Conservation (phyloP, 2,888 invertebrate genomes). For the Malthinus flaveolus region DNA sequence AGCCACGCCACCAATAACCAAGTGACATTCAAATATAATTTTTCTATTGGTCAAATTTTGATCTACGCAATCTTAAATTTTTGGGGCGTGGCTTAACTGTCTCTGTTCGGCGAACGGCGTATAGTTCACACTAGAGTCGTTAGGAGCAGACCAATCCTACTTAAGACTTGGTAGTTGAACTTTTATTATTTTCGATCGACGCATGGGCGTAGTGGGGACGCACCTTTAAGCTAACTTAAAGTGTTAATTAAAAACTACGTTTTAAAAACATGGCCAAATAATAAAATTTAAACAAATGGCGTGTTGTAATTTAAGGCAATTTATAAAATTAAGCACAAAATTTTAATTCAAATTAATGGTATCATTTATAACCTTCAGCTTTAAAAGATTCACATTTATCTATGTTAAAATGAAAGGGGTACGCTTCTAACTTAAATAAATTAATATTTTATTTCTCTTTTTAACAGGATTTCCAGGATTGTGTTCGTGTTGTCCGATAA, state of each 20-base stretch:
- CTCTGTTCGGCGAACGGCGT: too few species aligned
- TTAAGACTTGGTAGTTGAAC: too few species aligned
- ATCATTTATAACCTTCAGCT: slow-evolving; percentile 11
- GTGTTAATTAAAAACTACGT: slow-evolving; percentile 3
- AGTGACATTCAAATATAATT: too few species aligned
- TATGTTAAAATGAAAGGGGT: slow-evolving; percentile 9
- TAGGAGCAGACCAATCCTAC: too few species aligned
- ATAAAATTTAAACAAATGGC: slow-evolving; percentile 11
- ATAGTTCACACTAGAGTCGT: too few species aligned
- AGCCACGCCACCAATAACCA: too few species aligned
- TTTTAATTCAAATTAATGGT: slow-evolving; percentile 13
- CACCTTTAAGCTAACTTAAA: neutral
- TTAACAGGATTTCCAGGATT: slow-evolving; percentile 72
- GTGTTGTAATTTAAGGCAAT: slow-evolving; percentile 4
- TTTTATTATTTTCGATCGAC: too few species aligned
- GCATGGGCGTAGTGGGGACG: too few species aligned
- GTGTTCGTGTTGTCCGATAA: slow-evolving; percentile 80
- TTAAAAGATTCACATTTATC: slow-evolving; percentile 15
- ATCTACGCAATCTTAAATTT: too few species aligned
- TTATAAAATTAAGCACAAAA: slow-evolving; percentile 16
- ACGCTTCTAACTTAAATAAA: neutral
- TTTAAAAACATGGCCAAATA: slow-evolving; percentile 7
- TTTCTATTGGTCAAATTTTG: too few species aligned
- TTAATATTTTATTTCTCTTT: neutral
- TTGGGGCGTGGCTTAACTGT: too few species aligned